phyloP scores from a whole-genome alignment of 2,888 invertebrate species.

The Brachyopa scutellaris region DNA sequence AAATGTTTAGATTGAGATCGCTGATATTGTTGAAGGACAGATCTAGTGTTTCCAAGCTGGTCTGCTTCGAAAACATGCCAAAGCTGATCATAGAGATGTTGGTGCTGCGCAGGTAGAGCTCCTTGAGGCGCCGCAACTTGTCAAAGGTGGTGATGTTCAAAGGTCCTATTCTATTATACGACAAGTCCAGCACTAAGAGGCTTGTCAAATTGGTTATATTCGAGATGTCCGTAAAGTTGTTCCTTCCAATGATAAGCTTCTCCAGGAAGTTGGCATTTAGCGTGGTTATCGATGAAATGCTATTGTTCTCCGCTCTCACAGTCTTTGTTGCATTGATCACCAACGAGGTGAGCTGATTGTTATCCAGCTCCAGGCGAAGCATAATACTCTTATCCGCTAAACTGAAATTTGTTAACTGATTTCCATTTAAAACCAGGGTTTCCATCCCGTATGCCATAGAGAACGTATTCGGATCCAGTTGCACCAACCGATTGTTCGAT shows the following conservation, averaged over 20 bases:
- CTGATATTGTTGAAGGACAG: constrained; percentile 83
- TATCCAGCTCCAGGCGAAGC: constrained; percentile 77
- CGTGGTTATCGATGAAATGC: constrained; percentile 76
- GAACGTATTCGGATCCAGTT: constrained; percentile 79
- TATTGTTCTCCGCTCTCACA: constrained; percentile 79
- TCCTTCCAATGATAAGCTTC: constrained; percentile 76
- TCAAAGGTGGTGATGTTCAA: constrained; percentile 80
- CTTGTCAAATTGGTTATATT: constrained; percentile 78
- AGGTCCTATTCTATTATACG: constrained; percentile 78
- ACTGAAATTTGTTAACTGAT: constrained; percentile 75
- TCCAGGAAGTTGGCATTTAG: constrained; percentile 77
- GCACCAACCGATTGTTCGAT: constrained; percentile 76
- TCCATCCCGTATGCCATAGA: constrained; percentile 78
- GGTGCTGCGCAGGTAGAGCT: constrained; percentile 77
- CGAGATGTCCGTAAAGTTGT: constrained; percentile 76
- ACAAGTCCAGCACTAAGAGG: constrained; percentile 78
- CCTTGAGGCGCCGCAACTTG: constrained; percentile 78
- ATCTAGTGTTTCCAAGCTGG: constrained; percentile 82
- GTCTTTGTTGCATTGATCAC: constrained; percentile 78
- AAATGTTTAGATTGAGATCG: constrained; percentile 80
- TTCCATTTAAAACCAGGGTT: constrained; percentile 76
- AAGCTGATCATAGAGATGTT: constrained; percentile 78
- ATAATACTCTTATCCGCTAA: constrained; percentile 77
- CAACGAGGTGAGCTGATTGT: constrained; percentile 77
- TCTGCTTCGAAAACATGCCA: constrained; percentile 81